Evolutionary conservation across 2,888 invertebrate species (phyloP).

Genomic region (Catocala nupta): DNA sequence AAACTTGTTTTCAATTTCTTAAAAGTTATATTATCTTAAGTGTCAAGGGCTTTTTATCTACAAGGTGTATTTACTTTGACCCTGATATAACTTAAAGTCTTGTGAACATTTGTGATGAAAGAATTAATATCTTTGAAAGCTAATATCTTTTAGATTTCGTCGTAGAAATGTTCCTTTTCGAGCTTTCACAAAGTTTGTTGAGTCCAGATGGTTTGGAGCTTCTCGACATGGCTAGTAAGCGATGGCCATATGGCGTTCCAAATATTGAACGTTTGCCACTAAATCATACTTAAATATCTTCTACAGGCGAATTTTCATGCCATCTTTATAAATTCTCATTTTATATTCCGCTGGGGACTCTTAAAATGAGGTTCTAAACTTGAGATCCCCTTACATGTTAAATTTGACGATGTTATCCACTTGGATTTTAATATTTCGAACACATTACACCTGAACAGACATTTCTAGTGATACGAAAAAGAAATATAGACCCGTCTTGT

Average conservation of each 20-base stretch:
- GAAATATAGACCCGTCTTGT: constrained; percentile 34
- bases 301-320: constrained; percentile 8
- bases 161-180: constrained; percentile 49
- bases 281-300: constrained; percentile 18
- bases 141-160: constrained; percentile 45
- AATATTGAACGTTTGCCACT: constrained; percentile 34
- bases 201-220: constrained; percentile 58
- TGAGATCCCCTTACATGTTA: constrained; percentile 2
- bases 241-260: constrained; percentile 56
- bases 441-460: constrained; percentile 23
- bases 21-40: background rate
- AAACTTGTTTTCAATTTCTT: no score
- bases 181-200: constrained; percentile 53
- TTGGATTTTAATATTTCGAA: constrained; percentile 24
- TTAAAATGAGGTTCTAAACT: constrained; percentile 18
- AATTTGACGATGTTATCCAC: constrained; percentile 7
- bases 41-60: background rate
- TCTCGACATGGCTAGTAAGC: constrained; percentile 52
- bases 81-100: background rate
- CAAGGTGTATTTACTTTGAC: background rate
- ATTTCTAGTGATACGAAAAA: constrained; percentile 29
- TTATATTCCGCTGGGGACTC: constrained; percentile 14
- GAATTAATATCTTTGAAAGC: constrained; percentile 24
- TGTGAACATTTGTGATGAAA: constrained; percentile 8
- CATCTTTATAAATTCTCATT: background rate